Percentiles rank a stretch among this genome's conserved stretches.
Evolutionary conservation across 2,797 vertebrate genomes (phyloP).

Genomic region (Luscinia luscinia): DNA sequence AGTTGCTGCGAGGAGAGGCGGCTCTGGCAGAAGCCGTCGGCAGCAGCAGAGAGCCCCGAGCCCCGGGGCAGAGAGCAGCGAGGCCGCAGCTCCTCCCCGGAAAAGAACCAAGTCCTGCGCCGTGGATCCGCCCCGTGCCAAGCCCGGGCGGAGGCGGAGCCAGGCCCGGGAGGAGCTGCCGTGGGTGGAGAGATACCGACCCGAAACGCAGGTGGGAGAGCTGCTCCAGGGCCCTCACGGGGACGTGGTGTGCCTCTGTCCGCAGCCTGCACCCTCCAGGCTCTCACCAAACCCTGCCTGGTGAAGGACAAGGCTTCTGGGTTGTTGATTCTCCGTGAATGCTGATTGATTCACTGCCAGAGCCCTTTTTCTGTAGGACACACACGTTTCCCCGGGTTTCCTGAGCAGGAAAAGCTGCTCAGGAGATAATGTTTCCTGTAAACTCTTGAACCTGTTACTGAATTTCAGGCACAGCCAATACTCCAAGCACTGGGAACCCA

Average conservation of each 20-base stretch:
- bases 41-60: constrained; percentile 55
- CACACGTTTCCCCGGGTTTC: not conserved
- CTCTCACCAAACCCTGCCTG: rapidly evolving
- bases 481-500: not conserved
- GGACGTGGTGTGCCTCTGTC: too few relatives aligned
- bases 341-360: not conserved
- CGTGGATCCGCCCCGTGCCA: constrained; percentile 1
- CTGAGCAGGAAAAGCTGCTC: not conserved
- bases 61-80: constrained; percentile 56
- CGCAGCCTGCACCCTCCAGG: not conserved
- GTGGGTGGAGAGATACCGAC: constrained; percentile 90
- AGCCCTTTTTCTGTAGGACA: not conserved
- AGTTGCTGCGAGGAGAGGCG: not conserved
- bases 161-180: constrained; percentile 77
- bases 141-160: constrained; percentile 19
- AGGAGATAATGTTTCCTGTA: not conserved
- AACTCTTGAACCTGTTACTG: not conserved
- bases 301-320: not conserved
- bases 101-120: constrained; percentile 72
- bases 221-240: not conserved
- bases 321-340: not conserved
- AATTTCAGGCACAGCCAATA: not conserved
- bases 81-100: constrained; percentile 60
- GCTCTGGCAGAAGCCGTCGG: constrained; percentile 11
- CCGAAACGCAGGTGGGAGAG: constrained; percentile 80